These are phyloP conservation scores for Popillia japonica DNA, from an alignment of 1,140 invertebrate genomes.

Conservation along the genomic window DNA sequence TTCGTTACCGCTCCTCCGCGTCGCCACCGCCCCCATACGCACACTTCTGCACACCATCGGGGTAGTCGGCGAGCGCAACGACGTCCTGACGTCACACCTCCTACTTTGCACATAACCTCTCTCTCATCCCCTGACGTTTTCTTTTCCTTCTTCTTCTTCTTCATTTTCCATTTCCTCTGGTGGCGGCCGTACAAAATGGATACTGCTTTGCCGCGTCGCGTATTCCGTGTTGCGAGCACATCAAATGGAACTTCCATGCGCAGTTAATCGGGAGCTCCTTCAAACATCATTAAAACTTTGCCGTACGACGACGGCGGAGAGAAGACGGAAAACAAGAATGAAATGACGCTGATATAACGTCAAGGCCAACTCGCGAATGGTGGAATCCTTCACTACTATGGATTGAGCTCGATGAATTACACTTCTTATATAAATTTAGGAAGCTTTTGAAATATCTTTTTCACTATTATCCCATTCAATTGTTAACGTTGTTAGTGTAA, in stretches of 20 bases:
- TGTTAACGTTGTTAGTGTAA: too few relatives aligned
- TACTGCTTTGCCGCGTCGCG: constrained; percentile 44
- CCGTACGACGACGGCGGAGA: background rate
- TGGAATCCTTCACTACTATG: too few relatives aligned
- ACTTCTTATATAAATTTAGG: too few relatives aligned
- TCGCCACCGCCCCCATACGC: constrained; percentile 44
- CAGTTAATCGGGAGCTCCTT: constrained; percentile 39
- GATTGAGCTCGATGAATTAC: too few relatives aligned
- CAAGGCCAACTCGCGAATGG: too few relatives aligned
- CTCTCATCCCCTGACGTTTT: constrained; percentile 12
- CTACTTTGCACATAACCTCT: constrained; percentile 7
- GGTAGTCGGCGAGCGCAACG: constrained; percentile 32
- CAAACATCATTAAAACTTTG: constrained; percentile 40
- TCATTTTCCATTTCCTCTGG: background rate
- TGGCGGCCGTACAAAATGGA: constrained; percentile 51
- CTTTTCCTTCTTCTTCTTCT: constrained; percentile 32
- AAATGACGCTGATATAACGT: background rate
- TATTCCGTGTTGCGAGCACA: constrained; percentile 34
- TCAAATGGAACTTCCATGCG: constrained; percentile 36
- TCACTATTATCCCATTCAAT: too few relatives aligned
- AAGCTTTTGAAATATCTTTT: too few relatives aligned
- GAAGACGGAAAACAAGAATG: background rate
- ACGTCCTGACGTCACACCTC: constrained; percentile 48
- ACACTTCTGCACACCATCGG: background rate
- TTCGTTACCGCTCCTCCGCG: constrained; percentile 1